A percentile compares a stretch with the other conserved stretches of the same genome.
phyloP scores from a whole-genome alignment of 1,140 invertebrate genomes.

The Ephestia elutella region DNA sequence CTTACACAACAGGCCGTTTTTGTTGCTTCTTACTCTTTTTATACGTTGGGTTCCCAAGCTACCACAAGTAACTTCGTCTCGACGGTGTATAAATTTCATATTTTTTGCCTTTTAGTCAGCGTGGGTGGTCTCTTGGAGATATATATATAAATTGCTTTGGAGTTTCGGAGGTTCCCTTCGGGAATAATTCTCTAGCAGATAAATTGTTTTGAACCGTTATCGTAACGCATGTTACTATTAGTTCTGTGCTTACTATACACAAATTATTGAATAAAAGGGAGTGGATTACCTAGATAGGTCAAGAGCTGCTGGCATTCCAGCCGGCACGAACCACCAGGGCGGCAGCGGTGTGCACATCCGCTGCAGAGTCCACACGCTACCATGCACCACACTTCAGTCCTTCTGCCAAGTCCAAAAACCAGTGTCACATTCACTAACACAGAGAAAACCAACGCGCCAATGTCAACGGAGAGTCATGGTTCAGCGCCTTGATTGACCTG shows the following conservation, averaged over 20 bases:
- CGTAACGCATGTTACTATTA: too few relatives aligned
- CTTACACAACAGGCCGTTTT: not conserved
- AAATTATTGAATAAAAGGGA: not conserved
- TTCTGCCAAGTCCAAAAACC: slow-evolving; percentile 26
- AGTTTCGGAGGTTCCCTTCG: not conserved
- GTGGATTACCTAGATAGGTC: slow-evolving; percentile 64
- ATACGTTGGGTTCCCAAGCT: not conserved
- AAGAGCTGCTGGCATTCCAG: slow-evolving; percentile 72
- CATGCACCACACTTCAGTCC: slow-evolving; percentile 34
- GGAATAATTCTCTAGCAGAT: not conserved
- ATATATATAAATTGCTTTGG: not conserved
- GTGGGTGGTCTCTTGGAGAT: not conserved
- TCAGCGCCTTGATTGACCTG: slow-evolving; percentile 45
- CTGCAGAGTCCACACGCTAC: slow-evolving; percentile 44
- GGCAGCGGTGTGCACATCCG: slow-evolving; percentile 70
- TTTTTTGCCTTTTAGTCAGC: not conserved
- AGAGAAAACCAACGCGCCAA: slow-evolving; percentile 31
- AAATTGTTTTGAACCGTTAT: too few relatives aligned
- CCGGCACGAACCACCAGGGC: slow-evolving; percentile 54
- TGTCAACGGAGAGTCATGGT: slow-evolving; percentile 60
- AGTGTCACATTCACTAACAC: slow-evolving; percentile 47
- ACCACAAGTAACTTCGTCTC: not conserved
- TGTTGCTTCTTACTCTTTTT: not conserved
- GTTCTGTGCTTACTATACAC: too few relatives aligned
- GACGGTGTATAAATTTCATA: not conserved